A percentile compares a stretch with the other conserved stretches of the same genome.
These are phyloP conservation scores for Syrphus vitripennis DNA, from an alignment of 2,888 invertebrate species.

Conservation along the genomic window DNA sequence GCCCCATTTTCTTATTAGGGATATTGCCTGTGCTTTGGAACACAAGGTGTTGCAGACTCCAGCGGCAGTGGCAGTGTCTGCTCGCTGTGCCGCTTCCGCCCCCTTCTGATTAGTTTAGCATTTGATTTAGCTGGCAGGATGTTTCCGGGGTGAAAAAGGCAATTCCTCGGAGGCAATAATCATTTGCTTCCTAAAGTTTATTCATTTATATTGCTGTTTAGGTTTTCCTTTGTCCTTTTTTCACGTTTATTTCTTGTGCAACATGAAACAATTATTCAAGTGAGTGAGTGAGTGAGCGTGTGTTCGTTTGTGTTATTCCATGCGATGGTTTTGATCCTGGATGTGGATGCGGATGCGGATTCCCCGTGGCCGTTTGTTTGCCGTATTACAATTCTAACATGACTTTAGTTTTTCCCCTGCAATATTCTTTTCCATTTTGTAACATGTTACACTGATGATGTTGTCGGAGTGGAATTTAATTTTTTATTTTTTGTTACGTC, in stretches of 20 bases:
- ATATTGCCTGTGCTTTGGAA: slow-evolving; percentile 35
- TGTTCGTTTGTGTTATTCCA: slow-evolving; percentile 12
- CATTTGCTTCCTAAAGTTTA: slow-evolving; percentile 38
- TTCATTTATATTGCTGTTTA: slow-evolving; percentile 45
- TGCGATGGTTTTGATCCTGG: slow-evolving; percentile 51
- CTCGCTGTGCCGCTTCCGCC: slow-evolving; percentile 30
- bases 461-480: slow-evolving; percentile 62
- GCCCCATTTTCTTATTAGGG: slow-evolving; percentile 36
- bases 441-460: slow-evolving; percentile 65
- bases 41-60: slow-evolving; percentile 42
- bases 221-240: slow-evolving; percentile 2
- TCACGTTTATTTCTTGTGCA: slow-evolving; percentile 14
- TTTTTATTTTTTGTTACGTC: not conserved
- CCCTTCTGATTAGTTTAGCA: slow-evolving; percentile 59
- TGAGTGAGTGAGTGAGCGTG: not conserved
- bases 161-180: slow-evolving; percentile 20
- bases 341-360: slow-evolving; percentile 50
- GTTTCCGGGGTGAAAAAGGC: slow-evolving; percentile 7
- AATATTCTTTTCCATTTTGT: slow-evolving; percentile 24
- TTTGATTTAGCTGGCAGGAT: slow-evolving; percentile 37
- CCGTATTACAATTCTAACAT: slow-evolving; percentile 53
- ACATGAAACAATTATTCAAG: slow-evolving; percentile 9
- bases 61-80: not conserved
- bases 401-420: slow-evolving; percentile 1
- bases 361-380: slow-evolving; percentile 61